Percentiles rank a stretch among this genome's conserved stretches.
Evolutionary conservation across 2,113 vertebrate species (phyloP).

Genomic region (Smithornis capensis): DNA sequence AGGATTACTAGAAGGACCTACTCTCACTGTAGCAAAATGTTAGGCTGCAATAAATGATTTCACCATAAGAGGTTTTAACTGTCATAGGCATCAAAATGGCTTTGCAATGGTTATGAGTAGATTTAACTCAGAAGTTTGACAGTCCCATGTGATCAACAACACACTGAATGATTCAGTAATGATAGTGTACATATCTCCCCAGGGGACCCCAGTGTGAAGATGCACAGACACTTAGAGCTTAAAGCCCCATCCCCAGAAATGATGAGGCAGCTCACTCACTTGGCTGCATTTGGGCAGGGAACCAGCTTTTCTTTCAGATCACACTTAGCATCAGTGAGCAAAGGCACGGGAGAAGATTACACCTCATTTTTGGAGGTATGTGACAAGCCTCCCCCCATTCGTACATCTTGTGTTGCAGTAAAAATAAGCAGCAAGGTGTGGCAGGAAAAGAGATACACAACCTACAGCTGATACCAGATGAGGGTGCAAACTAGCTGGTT

Average conservation of each 20-base stretch:
- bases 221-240: background rate
- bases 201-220: background rate
- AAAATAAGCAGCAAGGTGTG: background rate
- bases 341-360: background rate
- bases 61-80: conserved; percentile 61
- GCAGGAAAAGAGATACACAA: background rate
- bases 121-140: conserved; percentile 54
- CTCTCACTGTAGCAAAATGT: background rate
- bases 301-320: background rate
- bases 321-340: background rate
- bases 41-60: conserved; percentile 61
- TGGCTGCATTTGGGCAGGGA: background rate
- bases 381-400: background rate
- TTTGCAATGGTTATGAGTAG: conserved; percentile 61
- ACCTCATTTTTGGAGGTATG: background rate
- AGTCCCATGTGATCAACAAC: conserved; percentile 42
- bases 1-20: conserved; percentile 51
- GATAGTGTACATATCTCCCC: conserved; percentile 15
- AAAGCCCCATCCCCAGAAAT: background rate
- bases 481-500: background rate
- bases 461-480: background rate
- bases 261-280: background rate
- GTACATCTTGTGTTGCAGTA: background rate
- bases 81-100: conserved; percentile 63
- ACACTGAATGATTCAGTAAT: conserved; percentile 52